A percentile compares a stretch with the other conserved stretches of the same genome.
Conservation (phyloP, 2,797 vertebrate genomes). For the Trachops cirrhosus region DNA sequence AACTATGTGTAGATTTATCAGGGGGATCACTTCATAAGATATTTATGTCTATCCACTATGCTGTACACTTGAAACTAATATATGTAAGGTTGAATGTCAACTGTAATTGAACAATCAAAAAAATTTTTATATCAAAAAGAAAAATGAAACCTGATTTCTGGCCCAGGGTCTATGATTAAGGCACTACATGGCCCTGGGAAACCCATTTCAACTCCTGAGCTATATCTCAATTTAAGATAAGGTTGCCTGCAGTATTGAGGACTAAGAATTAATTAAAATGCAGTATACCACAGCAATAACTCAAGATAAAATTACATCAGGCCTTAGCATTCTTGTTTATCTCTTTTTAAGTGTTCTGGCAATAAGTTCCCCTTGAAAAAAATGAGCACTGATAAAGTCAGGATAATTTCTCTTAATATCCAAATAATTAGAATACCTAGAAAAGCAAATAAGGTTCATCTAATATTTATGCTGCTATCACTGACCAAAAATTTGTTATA, state of each 20-base stretch:
- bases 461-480: slow-evolving; percentile 7
- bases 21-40: not conserved
- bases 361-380: not conserved
- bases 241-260: not conserved
- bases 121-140: not conserved
- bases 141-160: slow-evolving; percentile 13
- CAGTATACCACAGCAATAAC: not conserved
- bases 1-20: not conserved
- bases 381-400: not conserved
- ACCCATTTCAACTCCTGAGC: not conserved
- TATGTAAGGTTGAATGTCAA: not conserved
- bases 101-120: not conserved
- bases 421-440: slow-evolving; percentile 42
- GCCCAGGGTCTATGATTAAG: not conserved
- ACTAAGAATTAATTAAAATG: slow-evolving; percentile 52
- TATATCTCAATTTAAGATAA: slow-evolving; percentile 14
- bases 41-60: not conserved
- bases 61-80: not conserved
- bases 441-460: slow-evolving; percentile 12
- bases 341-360: not conserved
- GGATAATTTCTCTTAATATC: not conserved
- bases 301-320: slow-evolving; percentile 38
- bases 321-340: not conserved
- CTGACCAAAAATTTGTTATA: not conserved
- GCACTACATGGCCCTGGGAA: not conserved